A percentile compares a stretch with the other conserved stretches of the same genome.
phyloP scores from a whole-genome alignment of 2,888 invertebrate species.

The Diploptera punctata region DNA sequence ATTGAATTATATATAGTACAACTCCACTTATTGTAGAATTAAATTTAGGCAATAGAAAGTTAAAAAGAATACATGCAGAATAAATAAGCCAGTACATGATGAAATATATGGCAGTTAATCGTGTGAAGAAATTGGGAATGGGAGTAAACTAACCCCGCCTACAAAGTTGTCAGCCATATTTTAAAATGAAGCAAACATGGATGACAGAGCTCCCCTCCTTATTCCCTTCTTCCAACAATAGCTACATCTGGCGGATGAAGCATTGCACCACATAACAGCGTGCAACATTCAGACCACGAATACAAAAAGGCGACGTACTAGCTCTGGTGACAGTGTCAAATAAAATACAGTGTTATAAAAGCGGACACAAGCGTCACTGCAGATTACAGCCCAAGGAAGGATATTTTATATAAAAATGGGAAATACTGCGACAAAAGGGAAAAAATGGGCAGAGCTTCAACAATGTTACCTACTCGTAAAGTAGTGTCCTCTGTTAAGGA shows the following conservation, averaged over 20 bases:
- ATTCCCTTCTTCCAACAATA: no score
- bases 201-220: no score
- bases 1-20: no score
- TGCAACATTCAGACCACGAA: slow-evolving; percentile 13
- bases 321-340: slow-evolving; percentile 11
- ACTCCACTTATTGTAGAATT: no score
- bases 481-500: no score
- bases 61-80: no score
- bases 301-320: background rate
- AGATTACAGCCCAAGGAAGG: slow-evolving; percentile 15
- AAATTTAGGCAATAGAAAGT: no score
- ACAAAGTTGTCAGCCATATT: background rate
- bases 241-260: slow-evolving; percentile 14
- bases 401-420: slow-evolving; percentile 13
- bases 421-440: slow-evolving; percentile 18
- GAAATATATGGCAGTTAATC: no score
- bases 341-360: slow-evolving; percentile 17
- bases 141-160: background rate
- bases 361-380: background rate
- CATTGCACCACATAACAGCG: background rate
- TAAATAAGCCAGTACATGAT: no score
- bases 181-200: no score
- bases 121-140: background rate
- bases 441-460: background rate
- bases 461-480: no score